A percentile compares a stretch with the other conserved stretches of the same genome.
Conservation (phyloP, 1,140 invertebrate genomes). For the Anagrus nilaparvatae region DNA sequence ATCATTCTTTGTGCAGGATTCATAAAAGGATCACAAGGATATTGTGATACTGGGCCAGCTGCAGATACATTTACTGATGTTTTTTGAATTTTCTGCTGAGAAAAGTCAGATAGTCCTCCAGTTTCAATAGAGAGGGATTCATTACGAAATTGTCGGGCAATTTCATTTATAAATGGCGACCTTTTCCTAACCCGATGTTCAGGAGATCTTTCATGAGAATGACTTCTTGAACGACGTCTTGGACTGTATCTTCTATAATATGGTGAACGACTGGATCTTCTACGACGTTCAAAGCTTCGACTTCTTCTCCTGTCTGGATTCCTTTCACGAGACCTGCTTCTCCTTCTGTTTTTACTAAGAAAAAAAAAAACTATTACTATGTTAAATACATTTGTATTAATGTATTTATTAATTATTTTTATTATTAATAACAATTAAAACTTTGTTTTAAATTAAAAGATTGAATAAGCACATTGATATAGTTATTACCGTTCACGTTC, state of each 20-base stretch:
- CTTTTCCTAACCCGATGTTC: constrained; percentile 30
- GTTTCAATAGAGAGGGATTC: no score
- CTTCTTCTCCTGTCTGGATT: constrained; percentile 26
- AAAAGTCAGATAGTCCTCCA: no score
- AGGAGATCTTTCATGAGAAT: constrained; percentile 25
- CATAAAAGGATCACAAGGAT: not conserved
- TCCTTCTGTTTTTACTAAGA: no score
- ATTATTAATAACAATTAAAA: no score
- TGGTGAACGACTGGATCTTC: constrained; percentile 32
- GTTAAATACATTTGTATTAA: no score
- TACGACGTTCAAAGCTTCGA: constrained; percentile 31
- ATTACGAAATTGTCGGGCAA: constrained; percentile 30
- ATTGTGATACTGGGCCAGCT: not conserved
- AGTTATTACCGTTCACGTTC: constrained; percentile 32
- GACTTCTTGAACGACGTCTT: constrained; percentile 26
- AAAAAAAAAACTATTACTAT: no score
- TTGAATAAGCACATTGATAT: no score
- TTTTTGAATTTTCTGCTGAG: constrained; percentile 1
- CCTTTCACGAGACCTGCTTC: constrained; percentile 12
- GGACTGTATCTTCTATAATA: constrained; percentile 23
- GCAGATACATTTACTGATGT: not conserved
- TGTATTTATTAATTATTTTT: no score
- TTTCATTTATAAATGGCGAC: constrained; percentile 38
- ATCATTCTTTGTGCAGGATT: constrained; percentile 3
- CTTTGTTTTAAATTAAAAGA: no score